A percentile compares a stretch with the other conserved stretches of the same genome.
These are phyloP conservation scores for Pituophis catenifer DNA, from an alignment of 2,113 vertebrate species.

Conservation along the genomic window DNA sequence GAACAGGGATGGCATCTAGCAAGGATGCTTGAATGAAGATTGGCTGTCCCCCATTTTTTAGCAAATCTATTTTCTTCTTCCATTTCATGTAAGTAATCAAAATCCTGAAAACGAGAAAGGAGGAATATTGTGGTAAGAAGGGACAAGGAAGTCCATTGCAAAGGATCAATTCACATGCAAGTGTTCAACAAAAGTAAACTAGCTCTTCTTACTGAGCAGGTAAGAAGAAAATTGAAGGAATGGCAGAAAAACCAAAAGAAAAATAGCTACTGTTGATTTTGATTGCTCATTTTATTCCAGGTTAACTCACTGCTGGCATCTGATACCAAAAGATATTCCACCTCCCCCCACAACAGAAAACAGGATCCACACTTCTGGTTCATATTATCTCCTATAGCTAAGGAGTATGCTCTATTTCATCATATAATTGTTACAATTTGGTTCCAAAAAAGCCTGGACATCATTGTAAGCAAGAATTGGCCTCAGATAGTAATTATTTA, in stretches of 20 bases:
- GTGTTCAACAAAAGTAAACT: not conserved
- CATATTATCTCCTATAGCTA: not conserved
- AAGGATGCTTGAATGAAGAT: not conserved
- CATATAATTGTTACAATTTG: not conserved
- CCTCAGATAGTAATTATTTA: not conserved
- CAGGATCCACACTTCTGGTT: not conserved
- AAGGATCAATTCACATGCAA: not conserved
- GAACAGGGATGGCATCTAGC: not conserved
- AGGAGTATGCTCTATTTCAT: not conserved
- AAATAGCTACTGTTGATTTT: not conserved
- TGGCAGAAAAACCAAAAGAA: not conserved
- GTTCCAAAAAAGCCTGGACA: not conserved
- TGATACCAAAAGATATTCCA: not conserved
- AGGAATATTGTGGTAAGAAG: not conserved
- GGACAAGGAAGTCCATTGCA: not conserved
- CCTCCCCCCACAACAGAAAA: not conserved
- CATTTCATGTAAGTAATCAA: not conserved
- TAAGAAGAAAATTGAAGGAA: not conserved
- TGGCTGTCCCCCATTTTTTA: not conserved
- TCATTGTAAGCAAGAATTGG: not conserved
- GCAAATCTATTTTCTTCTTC: not conserved
- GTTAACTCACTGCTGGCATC: not conserved
- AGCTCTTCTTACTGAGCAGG: not conserved
- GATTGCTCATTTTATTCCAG: not conserved
- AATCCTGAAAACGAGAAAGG: not conserved